These are phyloP conservation scores for Volucella inanis DNA, from an alignment of 2,888 invertebrate genomes.

Conservation along the genomic window DNA sequence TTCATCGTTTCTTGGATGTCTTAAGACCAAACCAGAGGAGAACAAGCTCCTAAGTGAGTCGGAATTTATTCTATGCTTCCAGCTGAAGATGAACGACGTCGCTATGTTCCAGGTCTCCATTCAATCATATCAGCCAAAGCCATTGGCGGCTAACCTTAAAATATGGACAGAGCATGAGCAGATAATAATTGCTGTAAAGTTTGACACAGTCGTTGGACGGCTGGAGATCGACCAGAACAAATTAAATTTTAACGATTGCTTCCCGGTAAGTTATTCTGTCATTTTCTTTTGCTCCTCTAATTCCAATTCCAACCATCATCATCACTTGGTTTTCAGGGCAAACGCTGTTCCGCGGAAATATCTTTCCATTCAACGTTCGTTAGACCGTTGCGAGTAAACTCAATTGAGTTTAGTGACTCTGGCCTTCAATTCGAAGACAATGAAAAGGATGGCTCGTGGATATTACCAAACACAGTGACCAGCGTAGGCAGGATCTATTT, in stretches of 20 bases:
- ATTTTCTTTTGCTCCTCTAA: neutral
- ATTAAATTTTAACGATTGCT: slow-evolving; percentile 89
- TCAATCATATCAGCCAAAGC: slow-evolving; percentile 87
- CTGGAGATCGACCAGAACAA: slow-evolving; percentile 87
- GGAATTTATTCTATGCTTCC: slow-evolving; percentile 77
- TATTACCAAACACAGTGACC: slow-evolving; percentile 84
- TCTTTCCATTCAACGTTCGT: slow-evolving; percentile 92
- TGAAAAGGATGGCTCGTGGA: slow-evolving; percentile 81
- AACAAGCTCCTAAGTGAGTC: slow-evolving; percentile 71
- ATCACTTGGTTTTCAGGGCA: slow-evolving; percentile 85
- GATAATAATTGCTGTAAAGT: slow-evolving; percentile 88
- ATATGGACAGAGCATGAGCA: slow-evolving; percentile 89
- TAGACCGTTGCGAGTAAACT: slow-evolving; percentile 89
- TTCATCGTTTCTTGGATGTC: slow-evolving; percentile 85
- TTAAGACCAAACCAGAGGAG: slow-evolving; percentile 72
- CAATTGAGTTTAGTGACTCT: slow-evolving; percentile 85
- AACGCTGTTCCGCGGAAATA: slow-evolving; percentile 89
- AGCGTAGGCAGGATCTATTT: slow-evolving; percentile 87
- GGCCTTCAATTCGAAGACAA: slow-evolving; percentile 85
- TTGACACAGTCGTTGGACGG: slow-evolving; percentile 90
- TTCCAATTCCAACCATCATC: neutral
- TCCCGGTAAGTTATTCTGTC: slow-evolving; percentile 87
- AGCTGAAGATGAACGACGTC: slow-evolving; percentile 78
- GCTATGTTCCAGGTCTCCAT: slow-evolving; percentile 87
- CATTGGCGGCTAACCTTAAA: slow-evolving; percentile 87